Percentiles rank a stretch among this genome's conserved stretches.
These are phyloP conservation scores for Clarias fuscus DNA, from an alignment of 2,797 vertebrate species.

Conservation along the genomic window DNA sequence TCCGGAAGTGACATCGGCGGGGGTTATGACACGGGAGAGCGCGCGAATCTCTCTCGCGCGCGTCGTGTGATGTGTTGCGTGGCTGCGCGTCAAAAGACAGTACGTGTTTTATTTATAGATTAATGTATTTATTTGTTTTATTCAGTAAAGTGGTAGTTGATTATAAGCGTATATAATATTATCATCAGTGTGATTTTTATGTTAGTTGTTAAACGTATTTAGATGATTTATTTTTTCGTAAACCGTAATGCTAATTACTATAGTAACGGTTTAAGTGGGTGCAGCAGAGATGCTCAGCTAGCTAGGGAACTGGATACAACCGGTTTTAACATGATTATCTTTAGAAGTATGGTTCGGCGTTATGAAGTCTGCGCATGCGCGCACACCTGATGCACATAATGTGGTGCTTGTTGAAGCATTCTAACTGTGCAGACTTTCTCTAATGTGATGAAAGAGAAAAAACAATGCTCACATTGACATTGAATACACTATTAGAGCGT, in stretches of 20 bases:
- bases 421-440: not conserved
- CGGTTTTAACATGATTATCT: not conserved
- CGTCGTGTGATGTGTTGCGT: not conserved
- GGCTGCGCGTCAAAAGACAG: not conserved
- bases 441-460: not conserved
- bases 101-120: not conserved
- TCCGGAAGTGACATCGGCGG: not conserved
- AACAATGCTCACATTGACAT: not conserved
- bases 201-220: not conserved
- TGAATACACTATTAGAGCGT: not conserved
- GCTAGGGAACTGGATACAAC: too few species aligned
- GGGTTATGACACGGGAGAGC: not conserved
- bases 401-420: not conserved
- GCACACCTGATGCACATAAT: not conserved
- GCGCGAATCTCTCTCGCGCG: not conserved
- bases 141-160: accelerated
- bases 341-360: not conserved
- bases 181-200: not conserved
- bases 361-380: not conserved
- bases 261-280: not conserved
- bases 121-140: not conserved
- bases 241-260: not conserved
- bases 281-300: not conserved
- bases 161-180: not conserved
- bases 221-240: not conserved